phyloP scores from a whole-genome alignment of 2,888 invertebrate genomes.

The Nemotelus pantherinus region DNA sequence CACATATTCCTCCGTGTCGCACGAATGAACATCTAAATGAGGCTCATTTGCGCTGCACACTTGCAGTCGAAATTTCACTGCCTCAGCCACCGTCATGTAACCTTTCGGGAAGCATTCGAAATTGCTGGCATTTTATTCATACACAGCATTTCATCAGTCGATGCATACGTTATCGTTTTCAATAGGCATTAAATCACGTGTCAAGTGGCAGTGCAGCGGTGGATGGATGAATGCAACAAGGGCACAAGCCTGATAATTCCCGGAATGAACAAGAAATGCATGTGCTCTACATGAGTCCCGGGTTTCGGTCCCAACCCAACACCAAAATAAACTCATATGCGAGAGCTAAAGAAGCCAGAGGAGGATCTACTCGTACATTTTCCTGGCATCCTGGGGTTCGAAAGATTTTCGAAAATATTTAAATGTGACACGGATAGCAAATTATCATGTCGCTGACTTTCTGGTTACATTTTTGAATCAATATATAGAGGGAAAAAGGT shows the following conservation, averaged over 20 bases:
- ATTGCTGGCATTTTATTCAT: constrained; percentile 36
- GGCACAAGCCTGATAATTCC: background rate
- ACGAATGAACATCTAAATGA: background rate
- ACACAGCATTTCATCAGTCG: background rate
- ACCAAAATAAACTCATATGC: no score
- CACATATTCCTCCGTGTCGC: no score
- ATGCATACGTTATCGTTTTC: constrained; percentile 32
- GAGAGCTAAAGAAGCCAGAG: no score
- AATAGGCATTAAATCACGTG: constrained; percentile 44
- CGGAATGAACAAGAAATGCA: background rate
- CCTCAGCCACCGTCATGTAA: constrained; percentile 1
- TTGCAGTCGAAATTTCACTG: constrained; percentile 16
- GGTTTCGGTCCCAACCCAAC: background rate
- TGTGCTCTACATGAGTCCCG: background rate
- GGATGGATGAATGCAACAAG: constrained; percentile 5
- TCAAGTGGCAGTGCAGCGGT: constrained; percentile 12
- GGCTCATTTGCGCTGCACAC: background rate
- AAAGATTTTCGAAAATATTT: background rate
- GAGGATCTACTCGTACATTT: no score
- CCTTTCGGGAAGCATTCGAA: constrained; percentile 30
- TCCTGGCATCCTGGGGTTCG: no score
- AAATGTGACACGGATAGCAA: constrained; percentile 34
- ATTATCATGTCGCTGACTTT: constrained; percentile 23
- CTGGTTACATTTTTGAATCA: constrained; percentile 14
- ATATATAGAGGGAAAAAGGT: background rate